Evolutionary conservation across 2,888 invertebrate genomes (phyloP), one percentile per base, ranked within the genome.

Genomic region (Rhodophaea formosa): DNA sequence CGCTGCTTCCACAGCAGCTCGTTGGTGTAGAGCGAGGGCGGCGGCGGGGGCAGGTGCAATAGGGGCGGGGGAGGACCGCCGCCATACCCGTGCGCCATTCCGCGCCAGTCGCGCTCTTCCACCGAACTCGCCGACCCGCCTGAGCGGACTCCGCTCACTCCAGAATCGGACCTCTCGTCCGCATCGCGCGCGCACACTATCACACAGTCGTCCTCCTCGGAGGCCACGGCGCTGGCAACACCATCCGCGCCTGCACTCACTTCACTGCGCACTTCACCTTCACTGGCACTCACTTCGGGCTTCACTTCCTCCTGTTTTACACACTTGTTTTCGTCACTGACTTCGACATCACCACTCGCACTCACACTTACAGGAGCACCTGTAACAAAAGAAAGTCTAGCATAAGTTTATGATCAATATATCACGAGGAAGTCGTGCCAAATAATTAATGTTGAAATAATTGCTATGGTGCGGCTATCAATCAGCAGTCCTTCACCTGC

Each of bases 101-200:
- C 95, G 82, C 95, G 92, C 82, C 95, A 95, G 86, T 95, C 95
- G 84, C 95, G 93, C 82, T 95, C 95, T 79, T 95, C 95, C 85
- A 94, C 94, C 72, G 95, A 93, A 87, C 95, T 95, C 92, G 95
- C 95, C 78, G 92, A 91, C 71, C 94, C 93, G 74, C 94, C 93
- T 76, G 94, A 94, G 73, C 95, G 93, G 77, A 95, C 90, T 59
- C 95, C 95, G 87, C 95, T 95, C 92, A 95, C 94, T 88, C 95
- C 94, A 78, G 94, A 94, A 87, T 94, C 94, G 86, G 92, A 93
- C 77, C 88, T 84, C 74, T 88, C 91, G 88, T 91, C 92, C 87
- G 90, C 92, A 91, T 90, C 89, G 79, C 86, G 86, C 80, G 90
- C 86, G 86, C 93, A 92, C 92, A 93, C 93, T 88, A 93, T 93